phyloP scores from a whole-genome alignment of 2,113 vertebrate genomes.

The Pterophyllum scalare region DNA sequence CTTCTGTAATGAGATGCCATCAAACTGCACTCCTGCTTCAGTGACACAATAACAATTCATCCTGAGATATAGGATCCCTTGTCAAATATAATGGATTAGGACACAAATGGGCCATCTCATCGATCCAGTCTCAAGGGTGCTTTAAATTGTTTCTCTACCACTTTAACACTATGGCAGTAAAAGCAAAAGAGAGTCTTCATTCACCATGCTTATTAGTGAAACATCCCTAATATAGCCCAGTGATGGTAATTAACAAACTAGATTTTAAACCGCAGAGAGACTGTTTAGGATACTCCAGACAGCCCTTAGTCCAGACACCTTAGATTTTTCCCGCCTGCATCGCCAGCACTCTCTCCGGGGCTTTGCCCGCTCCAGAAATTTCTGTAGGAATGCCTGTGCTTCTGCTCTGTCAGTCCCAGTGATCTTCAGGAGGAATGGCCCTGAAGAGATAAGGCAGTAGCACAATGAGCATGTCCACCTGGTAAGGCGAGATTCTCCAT shows the following conservation, averaged over 20 bases:
- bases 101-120: slow-evolving; percentile 54
- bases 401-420: slow-evolving; percentile 56
- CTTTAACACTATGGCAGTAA: neutral
- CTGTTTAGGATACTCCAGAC: slow-evolving; percentile 38
- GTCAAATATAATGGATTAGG: slow-evolving; percentile 59
- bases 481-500: slow-evolving; percentile 61
- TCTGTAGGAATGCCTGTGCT: slow-evolving; percentile 31
- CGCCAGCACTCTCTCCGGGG: slow-evolving; percentile 33
- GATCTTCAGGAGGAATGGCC: slow-evolving; percentile 71
- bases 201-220: slow-evolving; percentile 21
- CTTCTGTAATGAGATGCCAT: slow-evolving; percentile 2
- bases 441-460: slow-evolving; percentile 69
- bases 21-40: slow-evolving; percentile 4
- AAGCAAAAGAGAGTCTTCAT: slow-evolving; percentile 9
- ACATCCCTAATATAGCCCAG: slow-evolving; percentile 27
- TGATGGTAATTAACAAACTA: slow-evolving; percentile 34
- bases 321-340: slow-evolving; percentile 23
- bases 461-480: slow-evolving; percentile 74
- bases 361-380: slow-evolving; percentile 46
- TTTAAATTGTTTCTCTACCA: slow-evolving; percentile 44
- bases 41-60: slow-evolving; percentile 47
- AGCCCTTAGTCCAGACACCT: slow-evolving; percentile 26
- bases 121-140: slow-evolving; percentile 49
- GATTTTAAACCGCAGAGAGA: slow-evolving; percentile 24
- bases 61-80: slow-evolving; percentile 49